These are phyloP conservation scores for Ciconia stormi DNA, from an alignment of 2,113 vertebrate species.

Conservation along the genomic window DNA sequence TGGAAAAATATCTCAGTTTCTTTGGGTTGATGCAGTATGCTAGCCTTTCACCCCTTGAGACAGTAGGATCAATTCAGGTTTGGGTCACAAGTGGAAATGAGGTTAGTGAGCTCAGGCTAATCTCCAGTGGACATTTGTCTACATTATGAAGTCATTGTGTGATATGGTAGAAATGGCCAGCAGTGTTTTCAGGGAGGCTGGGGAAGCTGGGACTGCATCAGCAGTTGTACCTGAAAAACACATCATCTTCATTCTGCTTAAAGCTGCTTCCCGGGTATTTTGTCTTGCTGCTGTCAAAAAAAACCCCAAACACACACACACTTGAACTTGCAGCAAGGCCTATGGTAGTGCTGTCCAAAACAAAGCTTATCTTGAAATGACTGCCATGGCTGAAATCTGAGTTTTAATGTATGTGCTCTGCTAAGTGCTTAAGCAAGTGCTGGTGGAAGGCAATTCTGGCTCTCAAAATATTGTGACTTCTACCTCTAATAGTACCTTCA, in stretches of 20 bases:
- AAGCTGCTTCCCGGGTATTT: not conserved
- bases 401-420: not conserved
- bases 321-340: not conserved
- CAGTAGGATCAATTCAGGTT: not conserved
- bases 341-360: not conserved
- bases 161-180: not conserved
- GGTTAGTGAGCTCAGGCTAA: not conserved
- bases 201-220: not conserved
- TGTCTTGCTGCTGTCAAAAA: not conserved
- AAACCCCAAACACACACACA: not conserved
- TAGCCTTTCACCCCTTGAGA: not conserved
- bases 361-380: not conserved
- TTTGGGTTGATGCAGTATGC: conserved; percentile 1
- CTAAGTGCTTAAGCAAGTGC: not conserved
- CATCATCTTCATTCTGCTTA: not conserved
- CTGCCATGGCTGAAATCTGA: not conserved
- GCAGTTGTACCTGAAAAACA: not conserved
- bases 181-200: not conserved
- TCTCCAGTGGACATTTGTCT: not conserved
- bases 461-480: not conserved
- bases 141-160: not conserved
- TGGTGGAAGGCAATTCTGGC: not conserved
- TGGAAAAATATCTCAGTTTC: not conserved
- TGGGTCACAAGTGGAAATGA: not conserved
- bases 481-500: not conserved